phyloP scores from a whole-genome alignment of 2,888 invertebrate species.

The Pristionchus exspectatus region DNA sequence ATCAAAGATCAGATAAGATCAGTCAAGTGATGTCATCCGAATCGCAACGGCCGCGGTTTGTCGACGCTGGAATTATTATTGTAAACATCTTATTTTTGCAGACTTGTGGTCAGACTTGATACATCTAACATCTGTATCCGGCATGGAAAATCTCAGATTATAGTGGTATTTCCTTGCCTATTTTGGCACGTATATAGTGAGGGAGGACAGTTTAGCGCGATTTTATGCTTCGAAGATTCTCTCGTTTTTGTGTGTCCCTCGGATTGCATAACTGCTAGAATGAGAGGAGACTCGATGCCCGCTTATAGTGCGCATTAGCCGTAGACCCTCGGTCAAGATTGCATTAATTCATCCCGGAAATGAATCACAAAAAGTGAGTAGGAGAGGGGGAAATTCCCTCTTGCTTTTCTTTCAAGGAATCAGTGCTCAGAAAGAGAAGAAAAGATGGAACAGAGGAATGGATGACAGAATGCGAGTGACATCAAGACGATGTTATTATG shows the following conservation, averaged over 20 bases:
- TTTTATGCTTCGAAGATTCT: neutral
- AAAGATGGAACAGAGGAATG: neutral
- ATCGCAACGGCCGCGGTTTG: slow-evolving; percentile 54
- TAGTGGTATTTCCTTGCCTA: neutral
- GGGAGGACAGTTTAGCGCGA: neutral
- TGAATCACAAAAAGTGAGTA: neutral
- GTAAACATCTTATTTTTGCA: neutral
- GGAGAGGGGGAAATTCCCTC: neutral
- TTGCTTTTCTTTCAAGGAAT: neutral
- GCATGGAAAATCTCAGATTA: neutral
- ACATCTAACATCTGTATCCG: slow-evolving; percentile 33
- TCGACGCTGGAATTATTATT: slow-evolving; percentile 32
- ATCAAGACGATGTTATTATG: slow-evolving; percentile 36
- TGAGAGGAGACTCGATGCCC: neutral
- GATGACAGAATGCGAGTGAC: neutral
- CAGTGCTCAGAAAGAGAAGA: neutral
- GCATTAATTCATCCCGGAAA: neutral
- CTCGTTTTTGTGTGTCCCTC: neutral
- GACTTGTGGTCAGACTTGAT: neutral
- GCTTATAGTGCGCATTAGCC: neutral
- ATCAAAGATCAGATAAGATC: slow-evolving; percentile 24
- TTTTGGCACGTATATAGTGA: neutral
- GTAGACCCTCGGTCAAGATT: neutral
- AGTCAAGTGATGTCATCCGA: slow-evolving; percentile 20
- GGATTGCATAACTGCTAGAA: neutral